Conservation (phyloP, 2,888 invertebrate genomes). For the Hypomecis punctinalis region DNA sequence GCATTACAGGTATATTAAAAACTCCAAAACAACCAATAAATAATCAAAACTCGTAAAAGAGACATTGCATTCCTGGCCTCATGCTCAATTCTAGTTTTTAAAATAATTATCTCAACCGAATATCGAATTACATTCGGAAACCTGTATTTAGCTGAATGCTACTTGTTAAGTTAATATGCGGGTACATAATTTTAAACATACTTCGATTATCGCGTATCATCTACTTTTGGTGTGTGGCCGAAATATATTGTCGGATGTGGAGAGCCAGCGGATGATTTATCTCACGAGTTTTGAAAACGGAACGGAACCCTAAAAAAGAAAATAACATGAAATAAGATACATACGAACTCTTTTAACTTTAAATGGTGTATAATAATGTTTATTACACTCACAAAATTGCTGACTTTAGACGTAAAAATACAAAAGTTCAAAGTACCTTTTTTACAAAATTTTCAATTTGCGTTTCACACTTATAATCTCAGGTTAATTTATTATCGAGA, state of each 20-base stretch:
- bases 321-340: too few relatives aligned
- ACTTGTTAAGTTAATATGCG: slow-evolving; percentile 43
- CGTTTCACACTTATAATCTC: too few relatives aligned
- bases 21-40: slow-evolving; percentile 7
- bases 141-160: slow-evolving; percentile 43
- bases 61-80: slow-evolving; percentile 14
- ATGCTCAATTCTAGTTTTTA: slow-evolving; percentile 28
- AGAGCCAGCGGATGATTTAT: slow-evolving; percentile 6
- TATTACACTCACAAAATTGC: too few relatives aligned
- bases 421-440: too few relatives aligned
- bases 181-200: slow-evolving; percentile 42
- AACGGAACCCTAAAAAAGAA: too few relatives aligned
- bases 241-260: slow-evolving; percentile 23
- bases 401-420: too few relatives aligned
- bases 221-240: slow-evolving; percentile 41
- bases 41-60: slow-evolving; percentile 19
- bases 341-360: too few relatives aligned
- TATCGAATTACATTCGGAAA: slow-evolving; percentile 32
- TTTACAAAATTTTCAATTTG: too few relatives aligned
- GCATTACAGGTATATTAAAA: neutral
- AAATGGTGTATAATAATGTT: too few relatives aligned
- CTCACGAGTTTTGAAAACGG: too few relatives aligned
- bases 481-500: too few relatives aligned
- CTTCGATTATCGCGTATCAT: slow-evolving; percentile 39
- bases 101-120: slow-evolving; percentile 35